phyloP scores from a whole-genome alignment of 2,888 invertebrate genomes.

The Alviniconcha strummeri region DNA sequence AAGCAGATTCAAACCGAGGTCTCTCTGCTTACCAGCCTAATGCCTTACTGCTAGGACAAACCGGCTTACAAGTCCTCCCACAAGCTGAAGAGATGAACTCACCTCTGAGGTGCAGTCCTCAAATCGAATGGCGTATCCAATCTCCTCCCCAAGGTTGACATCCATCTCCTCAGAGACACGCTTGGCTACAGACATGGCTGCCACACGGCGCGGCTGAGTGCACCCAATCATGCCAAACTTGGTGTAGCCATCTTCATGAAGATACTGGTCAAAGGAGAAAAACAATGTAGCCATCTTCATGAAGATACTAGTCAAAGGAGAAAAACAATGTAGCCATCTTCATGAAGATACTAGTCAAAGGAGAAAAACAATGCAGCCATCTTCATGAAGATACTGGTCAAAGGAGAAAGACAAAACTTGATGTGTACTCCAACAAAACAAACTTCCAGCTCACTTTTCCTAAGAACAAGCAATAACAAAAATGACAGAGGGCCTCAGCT shows the following conservation, averaged over 20 bases:
- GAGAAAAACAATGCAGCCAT: conserved; percentile 82
- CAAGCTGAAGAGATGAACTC: background rate
- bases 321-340: conserved; percentile 88
- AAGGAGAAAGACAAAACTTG: background rate
- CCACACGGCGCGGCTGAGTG: conserved; percentile 95
- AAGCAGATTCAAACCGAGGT: no score
- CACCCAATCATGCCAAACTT: conserved; percentile 96
- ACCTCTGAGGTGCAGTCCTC: conserved; percentile 97
- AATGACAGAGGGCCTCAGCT: no score
- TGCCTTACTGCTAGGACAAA: no score
- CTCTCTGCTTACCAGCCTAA: no score
- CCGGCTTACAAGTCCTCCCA: no score
- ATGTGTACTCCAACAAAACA: background rate
- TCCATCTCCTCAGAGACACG: conserved; percentile 98
- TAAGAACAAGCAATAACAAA: no score
- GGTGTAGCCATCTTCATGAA: conserved; percentile 97
- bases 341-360: conserved; percentile 85
- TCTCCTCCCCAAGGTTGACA: conserved; percentile 90
- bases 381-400: conserved; percentile 90
- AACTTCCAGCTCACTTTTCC: no score
- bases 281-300: conserved; percentile 91
- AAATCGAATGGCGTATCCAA: conserved; percentile 99
- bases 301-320: conserved; percentile 80
- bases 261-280: conserved; percentile 77
- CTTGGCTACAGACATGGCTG: conserved; percentile 99